Evolutionary conservation across 2,888 invertebrate genomes (phyloP).

Genomic region (Pogonocherus hispidulus): DNA sequence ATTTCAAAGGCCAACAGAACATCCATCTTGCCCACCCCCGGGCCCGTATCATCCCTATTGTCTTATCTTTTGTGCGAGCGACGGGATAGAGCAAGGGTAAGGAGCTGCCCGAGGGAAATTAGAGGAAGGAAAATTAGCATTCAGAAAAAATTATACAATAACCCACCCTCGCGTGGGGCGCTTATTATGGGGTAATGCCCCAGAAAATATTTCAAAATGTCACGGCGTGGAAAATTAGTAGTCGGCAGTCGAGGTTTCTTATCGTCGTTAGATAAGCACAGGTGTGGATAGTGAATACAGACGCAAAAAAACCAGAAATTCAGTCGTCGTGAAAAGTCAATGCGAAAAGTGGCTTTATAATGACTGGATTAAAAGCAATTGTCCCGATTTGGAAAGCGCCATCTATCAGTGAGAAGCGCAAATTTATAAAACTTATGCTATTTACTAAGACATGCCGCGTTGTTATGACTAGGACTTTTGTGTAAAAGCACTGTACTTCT

Average conservation of each 20-base stretch:
- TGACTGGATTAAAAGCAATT: too few species aligned
- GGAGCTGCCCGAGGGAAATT: slow-evolving; percentile 64
- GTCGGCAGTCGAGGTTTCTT: not conserved
- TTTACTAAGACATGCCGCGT: too few species aligned
- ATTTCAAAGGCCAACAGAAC: slow-evolving; percentile 5
- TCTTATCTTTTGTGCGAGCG: slow-evolving; percentile 48
- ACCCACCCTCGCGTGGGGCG: slow-evolving; percentile 16
- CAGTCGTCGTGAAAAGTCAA: too few species aligned
- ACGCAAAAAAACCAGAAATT: too few species aligned
- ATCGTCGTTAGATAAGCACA: too few species aligned
- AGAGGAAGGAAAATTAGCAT: slow-evolving; percentile 65
- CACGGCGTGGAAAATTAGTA: slow-evolving; percentile 7
- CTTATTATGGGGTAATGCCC: not conserved
- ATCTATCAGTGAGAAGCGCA: too few species aligned
- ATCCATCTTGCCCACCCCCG: slow-evolving; percentile 15
- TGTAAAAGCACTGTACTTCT: too few species aligned
- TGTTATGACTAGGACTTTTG: too few species aligned
- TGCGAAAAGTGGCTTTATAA: too few species aligned
- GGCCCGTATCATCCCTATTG: slow-evolving; percentile 41
- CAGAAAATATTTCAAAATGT: slow-evolving; percentile 28
- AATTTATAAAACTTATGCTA: too few species aligned
- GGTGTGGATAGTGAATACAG: too few species aligned
- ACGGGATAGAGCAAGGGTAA: slow-evolving; percentile 54
- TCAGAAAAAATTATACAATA: slow-evolving; percentile 57
- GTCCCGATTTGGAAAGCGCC: too few species aligned